Conservation (phyloP, 2,113 vertebrate species). For the Mormyrus lacerda region DNA sequence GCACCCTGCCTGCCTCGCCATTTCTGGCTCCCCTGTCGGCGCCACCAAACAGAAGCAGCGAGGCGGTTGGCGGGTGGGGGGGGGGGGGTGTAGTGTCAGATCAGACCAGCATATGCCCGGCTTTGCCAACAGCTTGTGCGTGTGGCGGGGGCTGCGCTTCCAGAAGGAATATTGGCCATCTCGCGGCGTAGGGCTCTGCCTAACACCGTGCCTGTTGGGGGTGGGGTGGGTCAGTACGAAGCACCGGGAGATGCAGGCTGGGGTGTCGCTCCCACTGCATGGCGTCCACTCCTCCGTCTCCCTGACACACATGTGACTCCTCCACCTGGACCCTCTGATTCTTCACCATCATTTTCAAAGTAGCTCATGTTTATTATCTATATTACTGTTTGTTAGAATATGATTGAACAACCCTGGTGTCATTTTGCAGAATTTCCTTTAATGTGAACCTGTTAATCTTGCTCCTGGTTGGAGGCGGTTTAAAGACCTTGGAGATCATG, state of each 20-base stretch:
- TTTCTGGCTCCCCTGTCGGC: conserved; percentile 20
- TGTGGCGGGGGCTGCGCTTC: conserved; percentile 51
- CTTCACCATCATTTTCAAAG: neutral
- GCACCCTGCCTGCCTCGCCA: conserved; percentile 21
- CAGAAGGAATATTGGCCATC: conserved; percentile 39
- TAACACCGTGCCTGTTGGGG: conserved; percentile 30
- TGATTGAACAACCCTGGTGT: neutral
- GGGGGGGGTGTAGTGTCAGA: conserved; percentile 34
- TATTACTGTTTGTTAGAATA: neutral
- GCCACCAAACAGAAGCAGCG: conserved; percentile 42
- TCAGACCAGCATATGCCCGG: conserved; percentile 53
- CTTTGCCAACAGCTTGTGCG: conserved; percentile 59
- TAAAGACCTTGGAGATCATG: neutral
- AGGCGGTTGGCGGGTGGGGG: conserved; percentile 19
- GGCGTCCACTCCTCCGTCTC: neutral
- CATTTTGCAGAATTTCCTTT: neutral
- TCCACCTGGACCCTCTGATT: neutral
- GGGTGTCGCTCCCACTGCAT: neutral
- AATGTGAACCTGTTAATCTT: neutral
- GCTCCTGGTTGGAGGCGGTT: neutral
- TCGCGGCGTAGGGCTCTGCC: conserved; percentile 42
- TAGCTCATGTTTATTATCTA: neutral
- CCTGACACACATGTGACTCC: neutral
- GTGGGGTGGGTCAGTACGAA: neutral
- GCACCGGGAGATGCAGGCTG: neutral